phyloP scores from a whole-genome alignment of 2,888 invertebrate genomes.

The Erebia aethiops region DNA sequence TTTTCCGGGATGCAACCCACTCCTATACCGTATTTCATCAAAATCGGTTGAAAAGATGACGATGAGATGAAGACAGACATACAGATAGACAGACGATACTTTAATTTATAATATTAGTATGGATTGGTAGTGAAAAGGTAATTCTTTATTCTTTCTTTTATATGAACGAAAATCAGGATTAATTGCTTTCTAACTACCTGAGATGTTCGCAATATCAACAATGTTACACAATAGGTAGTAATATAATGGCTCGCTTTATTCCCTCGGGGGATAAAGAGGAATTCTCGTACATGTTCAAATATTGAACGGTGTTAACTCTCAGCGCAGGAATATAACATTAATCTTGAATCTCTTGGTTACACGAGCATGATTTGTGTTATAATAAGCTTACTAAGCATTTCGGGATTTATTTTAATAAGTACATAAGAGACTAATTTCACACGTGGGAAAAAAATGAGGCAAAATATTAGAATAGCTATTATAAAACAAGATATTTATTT shows the following conservation, averaged over 20 bases:
- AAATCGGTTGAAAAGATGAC: too few relatives aligned
- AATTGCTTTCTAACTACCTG: not conserved
- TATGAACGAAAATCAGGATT: not conserved
- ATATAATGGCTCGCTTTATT: not conserved
- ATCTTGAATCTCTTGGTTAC: not conserved
- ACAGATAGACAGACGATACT: too few relatives aligned
- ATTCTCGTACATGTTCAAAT: not conserved
- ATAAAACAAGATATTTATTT: too few relatives aligned
- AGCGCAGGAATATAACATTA: not conserved
- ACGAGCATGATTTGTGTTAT: not conserved
- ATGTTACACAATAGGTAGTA: not conserved
- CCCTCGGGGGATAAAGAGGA: constrained; percentile 2
- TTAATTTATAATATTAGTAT: too few relatives aligned
- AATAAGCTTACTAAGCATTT: too few relatives aligned
- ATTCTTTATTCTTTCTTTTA: not conserved
- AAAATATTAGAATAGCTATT: too few relatives aligned
- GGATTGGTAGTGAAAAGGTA: not conserved
- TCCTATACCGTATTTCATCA: too few relatives aligned
- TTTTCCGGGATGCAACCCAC: too few relatives aligned
- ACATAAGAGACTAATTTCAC: too few relatives aligned
- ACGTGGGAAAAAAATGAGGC: too few relatives aligned
- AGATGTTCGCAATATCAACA: not conserved
- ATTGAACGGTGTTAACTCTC: not conserved
- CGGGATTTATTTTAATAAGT: too few relatives aligned
- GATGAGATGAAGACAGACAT: too few relatives aligned